A percentile compares a stretch with the other conserved stretches of the same genome.
Evolutionary conservation across 2,113 vertebrate species (phyloP).

Genomic region (Nansenia antarctica): DNA sequence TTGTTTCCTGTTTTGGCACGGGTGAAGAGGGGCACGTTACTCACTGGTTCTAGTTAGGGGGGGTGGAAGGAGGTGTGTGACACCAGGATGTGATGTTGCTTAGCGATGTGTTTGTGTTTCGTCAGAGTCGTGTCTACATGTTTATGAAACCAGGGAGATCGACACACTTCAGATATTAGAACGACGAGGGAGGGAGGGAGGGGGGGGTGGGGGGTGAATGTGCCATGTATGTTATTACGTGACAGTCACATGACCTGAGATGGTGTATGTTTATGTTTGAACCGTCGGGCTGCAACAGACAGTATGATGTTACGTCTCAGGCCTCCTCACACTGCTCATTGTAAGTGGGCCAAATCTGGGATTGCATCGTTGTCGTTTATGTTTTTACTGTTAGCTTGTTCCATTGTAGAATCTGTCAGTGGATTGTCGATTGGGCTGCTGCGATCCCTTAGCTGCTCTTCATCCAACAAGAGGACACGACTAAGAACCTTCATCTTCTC

Average conservation of each 20-base stretch:
- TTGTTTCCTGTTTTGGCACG: slow-evolving; percentile 15
- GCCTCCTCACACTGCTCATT: slow-evolving; percentile 16
- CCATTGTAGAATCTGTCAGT: background rate
- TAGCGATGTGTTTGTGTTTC: slow-evolving; percentile 3
- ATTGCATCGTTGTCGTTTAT: slow-evolving; percentile 12
- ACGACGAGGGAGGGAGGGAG: too few relatives aligned
- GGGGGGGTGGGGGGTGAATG: too few relatives aligned
- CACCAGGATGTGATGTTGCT: slow-evolving; percentile 25
- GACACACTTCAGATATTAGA: slow-evolving; percentile 1
- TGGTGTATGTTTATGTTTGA: slow-evolving; percentile 18
- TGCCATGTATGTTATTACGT: slow-evolving; percentile 39
- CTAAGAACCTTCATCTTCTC: background rate
- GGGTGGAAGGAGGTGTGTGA: slow-evolving; percentile 2
- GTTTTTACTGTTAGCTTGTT: background rate
- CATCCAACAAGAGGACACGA: slow-evolving; percentile 1
- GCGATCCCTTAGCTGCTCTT: slow-evolving; percentile 14
- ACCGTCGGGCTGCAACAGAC: slow-evolving; percentile 25
- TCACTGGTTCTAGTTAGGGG: background rate
- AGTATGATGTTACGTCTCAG: slow-evolving; percentile 10
- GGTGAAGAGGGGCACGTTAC: background rate
- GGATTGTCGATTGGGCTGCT: slow-evolving; percentile 30
- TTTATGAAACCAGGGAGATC: slow-evolving; percentile 9
- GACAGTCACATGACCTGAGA: slow-evolving; percentile 13
- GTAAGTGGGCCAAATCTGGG: slow-evolving; percentile 40
- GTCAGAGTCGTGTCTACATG: slow-evolving; percentile 10